Evolutionary conservation across 1,140 invertebrate species (phyloP), one percentile per base, ranked within the genome.

Genomic region (Psix sp.): DNA sequence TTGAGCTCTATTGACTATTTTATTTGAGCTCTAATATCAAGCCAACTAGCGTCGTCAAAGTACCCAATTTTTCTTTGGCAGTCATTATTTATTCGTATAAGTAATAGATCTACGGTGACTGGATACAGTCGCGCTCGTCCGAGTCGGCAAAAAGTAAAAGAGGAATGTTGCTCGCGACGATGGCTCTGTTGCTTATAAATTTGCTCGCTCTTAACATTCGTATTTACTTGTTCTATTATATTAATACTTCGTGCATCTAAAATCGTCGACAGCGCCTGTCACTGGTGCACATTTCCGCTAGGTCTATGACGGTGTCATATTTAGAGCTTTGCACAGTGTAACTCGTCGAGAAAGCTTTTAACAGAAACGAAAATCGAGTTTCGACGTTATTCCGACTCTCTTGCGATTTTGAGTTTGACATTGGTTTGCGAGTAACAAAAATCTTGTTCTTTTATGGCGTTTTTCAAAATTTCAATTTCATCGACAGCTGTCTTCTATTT

Each of bases 181-280:
- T n/a, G 26, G 26, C 26, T n/a, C 21, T 11, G 21, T 24, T 7
- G 21, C 33, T 60, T 26, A 38, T 33, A 20, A 4, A 36, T 59
- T 26, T 46, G 13, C 20, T 52, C 38, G n/a, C 7, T 56, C 17
- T 60, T 59, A 36, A 46, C 16, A 0, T 35, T 35, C 5, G 10
- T 13, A 33, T 10, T 72, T 59, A 59, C 24, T 66, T 74, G 46
- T 62, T 43, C 63, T 74, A 74, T 68, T 54, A 62, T 68, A 68
- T 48, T 65, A 63, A 68, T 68, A 74, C 63, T 63, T 68, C 52
- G 72, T 74, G 72, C 59, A 63, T 74, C 72, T 74, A 74, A 63
- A 74, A 74, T 68, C 29, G 57, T 59, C 65, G 63, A 68, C 63
- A 67, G 52, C 48, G 56, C 24, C 15, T 67, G 63, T 67, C 62